phyloP scores from a whole-genome alignment of 2,113 vertebrate species.

The Herpailurus yagouaroundi region DNA sequence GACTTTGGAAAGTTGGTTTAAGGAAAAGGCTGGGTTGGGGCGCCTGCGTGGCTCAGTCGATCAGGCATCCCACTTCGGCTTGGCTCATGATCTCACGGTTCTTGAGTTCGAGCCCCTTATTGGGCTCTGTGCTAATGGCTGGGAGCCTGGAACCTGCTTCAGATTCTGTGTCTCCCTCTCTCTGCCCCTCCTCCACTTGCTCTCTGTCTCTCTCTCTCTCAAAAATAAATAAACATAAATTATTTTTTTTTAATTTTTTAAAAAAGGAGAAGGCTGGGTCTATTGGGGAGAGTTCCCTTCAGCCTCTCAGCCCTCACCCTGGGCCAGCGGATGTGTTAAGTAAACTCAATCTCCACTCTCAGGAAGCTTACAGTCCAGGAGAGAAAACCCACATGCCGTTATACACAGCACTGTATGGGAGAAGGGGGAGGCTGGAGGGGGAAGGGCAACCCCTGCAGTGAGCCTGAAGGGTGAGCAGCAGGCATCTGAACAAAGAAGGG shows the following conservation, averaged over 20 bases:
- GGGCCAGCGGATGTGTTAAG: not conserved
- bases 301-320: not conserved
- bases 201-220: too few relatives aligned
- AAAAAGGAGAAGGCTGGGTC: not conserved
- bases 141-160: too few relatives aligned
- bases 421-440: not conserved
- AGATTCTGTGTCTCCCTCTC: too few relatives aligned
- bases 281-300: not conserved
- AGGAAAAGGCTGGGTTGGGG: not conserved
- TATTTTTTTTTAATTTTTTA: too few relatives aligned
- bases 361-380: not conserved
- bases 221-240: too few relatives aligned
- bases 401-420: not conserved
- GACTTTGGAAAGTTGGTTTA: not conserved
- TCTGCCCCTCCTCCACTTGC: too few relatives aligned
- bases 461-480: not conserved
- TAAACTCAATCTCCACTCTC: not conserved
- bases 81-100: too few relatives aligned
- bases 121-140: too few relatives aligned
- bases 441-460: not conserved
- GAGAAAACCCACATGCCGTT: not conserved
- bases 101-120: too few relatives aligned
- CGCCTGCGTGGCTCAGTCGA: too few relatives aligned
- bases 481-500: not conserved
- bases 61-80: too few relatives aligned